These are phyloP conservation scores for Edolisoma coerulescens DNA, from an alignment of 2,113 vertebrate genomes.

Conservation along the genomic window DNA sequence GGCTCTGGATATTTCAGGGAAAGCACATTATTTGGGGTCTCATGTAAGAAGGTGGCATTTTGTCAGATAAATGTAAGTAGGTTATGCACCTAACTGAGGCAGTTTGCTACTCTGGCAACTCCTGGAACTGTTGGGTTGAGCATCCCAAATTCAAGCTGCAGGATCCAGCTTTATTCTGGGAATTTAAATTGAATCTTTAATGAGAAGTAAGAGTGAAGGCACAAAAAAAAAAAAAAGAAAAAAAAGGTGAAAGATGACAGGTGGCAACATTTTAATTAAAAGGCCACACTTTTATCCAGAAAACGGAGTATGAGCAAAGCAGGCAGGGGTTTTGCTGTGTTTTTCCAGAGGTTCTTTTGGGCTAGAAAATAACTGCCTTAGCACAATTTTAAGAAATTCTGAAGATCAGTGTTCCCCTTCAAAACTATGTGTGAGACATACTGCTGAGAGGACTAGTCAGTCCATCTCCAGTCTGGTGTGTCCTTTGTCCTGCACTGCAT, in stretches of 20 bases:
- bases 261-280: neutral
- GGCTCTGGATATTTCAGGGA: neutral
- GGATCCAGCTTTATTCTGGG: neutral
- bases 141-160: neutral
- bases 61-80: slow-evolving; percentile 51
- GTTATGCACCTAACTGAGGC: neutral
- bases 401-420: neutral
- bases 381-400: neutral
- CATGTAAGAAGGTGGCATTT: slow-evolving; percentile 33
- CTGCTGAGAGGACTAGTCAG: fast-evolving
- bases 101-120: neutral
- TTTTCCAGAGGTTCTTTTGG: neutral
- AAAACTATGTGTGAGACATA: neutral
- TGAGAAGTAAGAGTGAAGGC: neutral
- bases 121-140: neutral
- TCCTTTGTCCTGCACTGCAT: fast-evolving
- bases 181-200: neutral
- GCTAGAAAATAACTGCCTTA: neutral
- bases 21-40: slow-evolving; percentile 45
- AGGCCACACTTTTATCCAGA: neutral
- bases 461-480: neutral
- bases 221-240: neutral
- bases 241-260: neutral
- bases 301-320: neutral
- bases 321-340: neutral